These are phyloP conservation scores for Gobius niger DNA, from an alignment of 2,113 vertebrate genomes.

Conservation along the genomic window DNA sequence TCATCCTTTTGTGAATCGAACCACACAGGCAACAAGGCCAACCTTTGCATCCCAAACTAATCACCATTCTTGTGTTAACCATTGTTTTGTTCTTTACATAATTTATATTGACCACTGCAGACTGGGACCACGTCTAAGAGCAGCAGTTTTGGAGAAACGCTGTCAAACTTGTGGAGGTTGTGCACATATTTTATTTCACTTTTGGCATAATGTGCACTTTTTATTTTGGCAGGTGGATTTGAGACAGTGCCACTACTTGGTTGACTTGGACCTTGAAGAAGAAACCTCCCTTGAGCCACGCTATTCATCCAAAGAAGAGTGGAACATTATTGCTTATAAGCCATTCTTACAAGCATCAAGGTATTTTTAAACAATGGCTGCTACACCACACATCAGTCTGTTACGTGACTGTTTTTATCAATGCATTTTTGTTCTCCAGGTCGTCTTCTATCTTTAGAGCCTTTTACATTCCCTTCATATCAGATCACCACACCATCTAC, in stretches of 20 bases:
- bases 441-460: constrained; percentile 66
- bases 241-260: constrained; percentile 92
- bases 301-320: constrained; percentile 89
- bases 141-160: no score
- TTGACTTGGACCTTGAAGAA: constrained; percentile 84
- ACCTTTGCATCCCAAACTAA: no score
- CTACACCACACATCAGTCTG: background rate
- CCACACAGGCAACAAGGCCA: no score
- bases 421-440: constrained; percentile 26
- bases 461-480: constrained; percentile 62
- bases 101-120: no score
- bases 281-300: constrained; percentile 84
- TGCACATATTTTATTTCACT: no score
- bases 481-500: constrained; percentile 68
- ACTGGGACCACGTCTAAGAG: no score
- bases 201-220: background rate
- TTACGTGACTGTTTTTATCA: background rate
- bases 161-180: no score
- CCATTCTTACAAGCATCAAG: constrained; percentile 91
- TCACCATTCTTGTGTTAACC: no score
- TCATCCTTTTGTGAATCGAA: no score
- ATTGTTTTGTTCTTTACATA: no score
- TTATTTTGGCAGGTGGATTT: constrained; percentile 82
- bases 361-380: constrained; percentile 67
- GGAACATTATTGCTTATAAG: constrained; percentile 86